These are phyloP conservation scores for Myopa testacea DNA, from an alignment of 2,888 invertebrate genomes.

Conservation along the genomic window DNA sequence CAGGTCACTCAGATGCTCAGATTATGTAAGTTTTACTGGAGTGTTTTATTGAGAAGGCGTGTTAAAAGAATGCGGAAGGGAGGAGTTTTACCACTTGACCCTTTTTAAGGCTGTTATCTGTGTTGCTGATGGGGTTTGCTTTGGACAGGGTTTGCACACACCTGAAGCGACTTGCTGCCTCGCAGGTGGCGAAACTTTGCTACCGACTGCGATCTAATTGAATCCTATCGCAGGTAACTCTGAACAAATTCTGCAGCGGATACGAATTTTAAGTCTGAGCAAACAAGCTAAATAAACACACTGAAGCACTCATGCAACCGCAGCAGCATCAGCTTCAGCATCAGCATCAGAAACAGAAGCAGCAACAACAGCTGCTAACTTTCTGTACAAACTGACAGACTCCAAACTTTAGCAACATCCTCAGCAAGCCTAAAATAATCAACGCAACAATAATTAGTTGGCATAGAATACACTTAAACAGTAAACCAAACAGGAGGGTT, in stretches of 20 bases:
- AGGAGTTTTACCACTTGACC: too few relatives aligned
- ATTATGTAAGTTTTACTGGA: too few relatives aligned
- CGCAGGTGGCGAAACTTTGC: too few relatives aligned
- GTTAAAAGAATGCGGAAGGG: too few relatives aligned
- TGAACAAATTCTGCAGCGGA: background rate
- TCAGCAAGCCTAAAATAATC: constrained; percentile 18
- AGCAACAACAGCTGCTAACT: constrained; percentile 15
- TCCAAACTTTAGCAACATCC: constrained; percentile 4
- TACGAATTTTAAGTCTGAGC: background rate
- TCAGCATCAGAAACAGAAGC: too few relatives aligned
- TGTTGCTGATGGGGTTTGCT: too few relatives aligned
- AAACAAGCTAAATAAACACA: background rate
- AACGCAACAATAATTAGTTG: constrained; percentile 17
- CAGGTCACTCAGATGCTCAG: too few relatives aligned
- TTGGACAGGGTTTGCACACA: too few relatives aligned
- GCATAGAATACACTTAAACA: constrained; percentile 14
- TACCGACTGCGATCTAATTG: background rate
- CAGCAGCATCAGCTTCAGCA: background rate
- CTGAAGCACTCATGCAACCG: background rate
- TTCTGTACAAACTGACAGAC: background rate
- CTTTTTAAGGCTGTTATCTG: too few relatives aligned
- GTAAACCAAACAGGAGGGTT: background rate
- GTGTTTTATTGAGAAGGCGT: too few relatives aligned
- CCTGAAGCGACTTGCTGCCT: too few relatives aligned
- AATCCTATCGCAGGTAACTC: background rate